phyloP scores from a whole-genome alignment of 2,797 vertebrate species.

The Gymnoscopelus braueri region DNA sequence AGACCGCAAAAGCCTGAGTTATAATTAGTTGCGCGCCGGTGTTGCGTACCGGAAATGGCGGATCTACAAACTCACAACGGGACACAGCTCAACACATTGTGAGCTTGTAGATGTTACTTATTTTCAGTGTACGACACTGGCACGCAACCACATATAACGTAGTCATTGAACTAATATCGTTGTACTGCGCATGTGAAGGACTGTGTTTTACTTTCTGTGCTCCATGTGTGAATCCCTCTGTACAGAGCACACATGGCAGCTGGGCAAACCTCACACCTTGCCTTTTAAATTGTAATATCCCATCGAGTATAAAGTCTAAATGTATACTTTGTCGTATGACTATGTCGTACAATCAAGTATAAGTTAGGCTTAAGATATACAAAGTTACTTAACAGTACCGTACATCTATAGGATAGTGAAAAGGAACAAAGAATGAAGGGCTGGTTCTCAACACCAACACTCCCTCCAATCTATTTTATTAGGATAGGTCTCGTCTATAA shows the following conservation, averaged over 20 bases:
- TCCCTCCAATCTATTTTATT: not conserved
- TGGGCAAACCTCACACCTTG: slow-evolving; percentile 16
- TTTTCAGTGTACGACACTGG: too few species aligned
- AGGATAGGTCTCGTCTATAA: slow-evolving; percentile 28
- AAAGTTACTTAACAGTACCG: too few species aligned
- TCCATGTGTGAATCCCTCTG: not conserved
- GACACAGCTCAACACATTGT: too few species aligned
- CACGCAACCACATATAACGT: too few species aligned
- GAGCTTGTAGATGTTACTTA: too few species aligned
- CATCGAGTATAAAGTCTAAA: too few species aligned
- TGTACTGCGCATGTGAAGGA: not conserved
- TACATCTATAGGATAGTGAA: not conserved
- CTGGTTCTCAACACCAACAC: slow-evolving; percentile 9
- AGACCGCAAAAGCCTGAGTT: too few species aligned
- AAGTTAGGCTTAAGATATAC: not conserved
- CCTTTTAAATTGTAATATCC: not conserved
- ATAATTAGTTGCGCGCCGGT: too few species aligned
- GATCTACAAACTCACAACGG: too few species aligned
- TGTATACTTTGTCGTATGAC: too few species aligned
- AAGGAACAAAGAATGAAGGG: slow-evolving; percentile 15
- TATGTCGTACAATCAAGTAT: not conserved
- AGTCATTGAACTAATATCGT: too few species aligned
- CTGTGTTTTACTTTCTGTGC: not conserved
- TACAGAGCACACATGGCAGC: slow-evolving; percentile 4
- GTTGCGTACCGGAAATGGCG: too few species aligned